phyloP scores from a whole-genome alignment of 92 coral and sea anemone genomes.

The Heteractis magnifica region DNA sequence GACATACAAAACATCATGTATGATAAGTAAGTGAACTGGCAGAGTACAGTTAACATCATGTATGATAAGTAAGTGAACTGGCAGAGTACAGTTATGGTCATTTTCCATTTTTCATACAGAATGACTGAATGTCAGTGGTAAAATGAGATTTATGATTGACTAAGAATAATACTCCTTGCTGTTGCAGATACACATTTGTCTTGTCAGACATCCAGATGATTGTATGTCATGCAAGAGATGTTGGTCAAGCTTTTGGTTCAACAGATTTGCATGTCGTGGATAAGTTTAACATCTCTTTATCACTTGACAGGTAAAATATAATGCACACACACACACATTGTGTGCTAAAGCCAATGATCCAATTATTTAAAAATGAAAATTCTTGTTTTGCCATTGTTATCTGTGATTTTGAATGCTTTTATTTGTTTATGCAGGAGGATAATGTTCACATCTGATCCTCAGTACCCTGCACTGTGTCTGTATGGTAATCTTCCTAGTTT shows the following conservation, averaged over 20 bases:
- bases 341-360: too few relatives aligned
- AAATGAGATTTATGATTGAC: neutral
- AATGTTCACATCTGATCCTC: conserved; percentile 94
- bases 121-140: too few relatives aligned
- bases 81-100: too few relatives aligned
- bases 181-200: conserved; percentile 72
- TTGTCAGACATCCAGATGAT: conserved; percentile 92
- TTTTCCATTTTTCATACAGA: too few relatives aligned
- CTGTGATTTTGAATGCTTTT: conserved; percentile 52
- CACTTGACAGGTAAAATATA: conserved; percentile 76
- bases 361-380: too few relatives aligned
- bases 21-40: conserved; percentile 47
- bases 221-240: conserved; percentile 79
- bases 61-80: too few relatives aligned
- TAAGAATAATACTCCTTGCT: neutral
- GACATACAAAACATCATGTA: conserved; percentile 25
- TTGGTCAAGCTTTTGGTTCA: conserved; percentile 35
- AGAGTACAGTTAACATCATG: too few relatives aligned
- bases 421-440: conserved; percentile 59
- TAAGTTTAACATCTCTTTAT: conserved; percentile 80
- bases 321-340: too few relatives aligned
- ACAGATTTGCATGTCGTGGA: conserved; percentile 89
- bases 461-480: conserved; percentile 84
- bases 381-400: conserved; percentile 45
- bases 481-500: conserved; percentile 84